Conservation (phyloP, 2,888 invertebrate species). For the Brachyptera putata region DNA sequence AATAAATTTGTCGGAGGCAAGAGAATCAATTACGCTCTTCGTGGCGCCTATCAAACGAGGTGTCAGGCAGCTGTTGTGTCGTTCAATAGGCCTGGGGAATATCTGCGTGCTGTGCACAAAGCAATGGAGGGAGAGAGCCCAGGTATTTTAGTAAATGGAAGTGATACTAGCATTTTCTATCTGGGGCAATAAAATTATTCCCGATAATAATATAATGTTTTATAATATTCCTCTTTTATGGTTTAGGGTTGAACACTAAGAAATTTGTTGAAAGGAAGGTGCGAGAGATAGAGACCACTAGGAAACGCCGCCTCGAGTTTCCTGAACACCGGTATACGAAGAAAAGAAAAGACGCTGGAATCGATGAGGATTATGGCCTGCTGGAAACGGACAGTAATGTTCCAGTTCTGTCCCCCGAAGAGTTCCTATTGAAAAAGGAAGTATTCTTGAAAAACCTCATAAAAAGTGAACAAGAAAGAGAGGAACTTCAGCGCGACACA, state of each 20-base stretch:
- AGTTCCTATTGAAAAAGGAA: background rate
- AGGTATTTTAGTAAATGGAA: no score
- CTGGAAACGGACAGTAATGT: background rate
- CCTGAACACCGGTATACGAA: background rate
- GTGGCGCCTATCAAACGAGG: no score
- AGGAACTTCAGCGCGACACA: background rate
- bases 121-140: background rate
- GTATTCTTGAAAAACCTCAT: background rate
- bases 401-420: background rate
- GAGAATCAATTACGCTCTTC: background rate
- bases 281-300: background rate
- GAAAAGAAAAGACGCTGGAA: background rate
- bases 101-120: slow-evolving; percentile 8
- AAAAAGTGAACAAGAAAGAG: slow-evolving; percentile 5
- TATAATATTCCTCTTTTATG: no score
- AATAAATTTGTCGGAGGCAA: background rate
- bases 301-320: background rate
- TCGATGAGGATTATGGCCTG: slow-evolving; percentile 15
- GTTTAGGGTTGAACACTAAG: background rate
- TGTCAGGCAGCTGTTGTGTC: slow-evolving; percentile 9
- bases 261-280: background rate
- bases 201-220: no score
- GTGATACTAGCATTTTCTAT: no score
- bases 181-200: no score
- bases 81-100: background rate